A percentile compares a stretch with the other conserved stretches of the same genome.
These are phyloP conservation scores for Trichopria drosophilae DNA, from an alignment of 2,888 invertebrate genomes.

Conservation along the genomic window DNA sequence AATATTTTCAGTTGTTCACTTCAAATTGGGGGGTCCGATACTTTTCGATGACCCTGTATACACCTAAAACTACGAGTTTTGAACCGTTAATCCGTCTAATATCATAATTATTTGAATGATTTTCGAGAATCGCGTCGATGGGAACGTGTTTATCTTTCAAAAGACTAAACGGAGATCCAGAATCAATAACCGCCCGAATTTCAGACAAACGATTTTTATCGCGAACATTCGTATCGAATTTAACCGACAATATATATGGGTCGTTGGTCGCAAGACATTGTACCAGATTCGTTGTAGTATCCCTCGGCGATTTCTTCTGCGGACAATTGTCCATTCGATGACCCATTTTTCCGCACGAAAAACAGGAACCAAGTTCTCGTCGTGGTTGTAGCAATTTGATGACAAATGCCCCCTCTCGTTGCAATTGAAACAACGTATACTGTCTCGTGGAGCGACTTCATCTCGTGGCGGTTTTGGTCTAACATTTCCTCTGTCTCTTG, in stretches of 20 bases:
- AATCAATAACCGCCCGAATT: constrained; percentile 6
- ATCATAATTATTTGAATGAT: too few relatives aligned
- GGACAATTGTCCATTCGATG: constrained; percentile 17
- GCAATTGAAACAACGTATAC: constrained; percentile 22
- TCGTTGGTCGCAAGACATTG: background rate
- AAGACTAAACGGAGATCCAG: constrained; percentile 15
- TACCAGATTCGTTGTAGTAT: background rate
- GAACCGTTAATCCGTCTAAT: too few relatives aligned
- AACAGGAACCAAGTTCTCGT: constrained; percentile 14
- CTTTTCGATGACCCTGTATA: too few relatives aligned
- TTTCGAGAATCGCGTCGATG: too few relatives aligned
- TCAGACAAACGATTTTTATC: constrained; percentile 4
- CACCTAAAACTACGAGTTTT: too few relatives aligned
- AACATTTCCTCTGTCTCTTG: background rate
- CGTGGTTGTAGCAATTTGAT: constrained; percentile 7
- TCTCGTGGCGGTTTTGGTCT: too few relatives aligned
- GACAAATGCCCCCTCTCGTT: constrained; percentile 11
- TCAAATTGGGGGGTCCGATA: too few relatives aligned
- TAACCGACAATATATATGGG: constrained; percentile 5
- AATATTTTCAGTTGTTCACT: too few relatives aligned
- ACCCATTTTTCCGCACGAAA: constrained; percentile 8
- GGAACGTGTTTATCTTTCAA: too few relatives aligned
- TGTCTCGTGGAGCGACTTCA: background rate
- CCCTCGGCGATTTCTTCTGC: background rate
- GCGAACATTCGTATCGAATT: background rate